Conservation (phyloP, 2,113 vertebrate genomes). For the Polypterus bichir region DNA sequence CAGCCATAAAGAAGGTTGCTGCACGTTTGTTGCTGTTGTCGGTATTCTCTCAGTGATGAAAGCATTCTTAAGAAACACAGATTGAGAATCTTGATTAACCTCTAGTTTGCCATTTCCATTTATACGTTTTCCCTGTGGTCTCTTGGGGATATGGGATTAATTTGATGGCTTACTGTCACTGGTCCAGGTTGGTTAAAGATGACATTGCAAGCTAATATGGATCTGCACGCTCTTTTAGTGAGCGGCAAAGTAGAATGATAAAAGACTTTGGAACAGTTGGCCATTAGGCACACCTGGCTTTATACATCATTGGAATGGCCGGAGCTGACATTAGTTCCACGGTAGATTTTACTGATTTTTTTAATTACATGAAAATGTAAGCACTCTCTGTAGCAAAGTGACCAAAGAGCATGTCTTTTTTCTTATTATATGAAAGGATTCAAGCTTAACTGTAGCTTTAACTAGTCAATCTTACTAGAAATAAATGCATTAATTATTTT, state of each 20-base stretch:
- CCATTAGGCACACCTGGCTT: constrained; percentile 15
- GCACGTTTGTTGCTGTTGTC: constrained; percentile 43
- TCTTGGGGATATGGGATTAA: neutral
- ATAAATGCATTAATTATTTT: too few relatives aligned
- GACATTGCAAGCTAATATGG: neutral
- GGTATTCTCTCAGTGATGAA: constrained; percentile 42
- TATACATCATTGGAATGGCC: constrained; percentile 14
- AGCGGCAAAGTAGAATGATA: constrained; percentile 10
- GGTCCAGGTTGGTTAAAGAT: constrained; percentile 1
- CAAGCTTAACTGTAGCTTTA: too few relatives aligned
- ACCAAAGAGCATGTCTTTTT: too few relatives aligned
- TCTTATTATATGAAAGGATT: too few relatives aligned
- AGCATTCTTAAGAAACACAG: constrained; percentile 28
- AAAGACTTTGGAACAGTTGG: neutral
- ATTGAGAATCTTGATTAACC: constrained; percentile 38
- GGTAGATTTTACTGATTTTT: constrained; percentile 3
- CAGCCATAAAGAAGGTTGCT: constrained; percentile 33
- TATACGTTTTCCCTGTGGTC: neutral
- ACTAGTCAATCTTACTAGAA: too few relatives aligned
- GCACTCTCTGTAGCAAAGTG: too few relatives aligned
- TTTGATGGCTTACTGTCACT: neutral
- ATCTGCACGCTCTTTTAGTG: constrained; percentile 9
- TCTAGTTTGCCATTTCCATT: constrained; percentile 16
- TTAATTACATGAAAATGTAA: too few relatives aligned
- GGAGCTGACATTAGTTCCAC: constrained; percentile 8